Percentiles rank a stretch among this genome's conserved stretches.
These are phyloP conservation scores for Amphiprion percula DNA, from an alignment of 2,113 vertebrate genomes.

Conservation along the genomic window DNA sequence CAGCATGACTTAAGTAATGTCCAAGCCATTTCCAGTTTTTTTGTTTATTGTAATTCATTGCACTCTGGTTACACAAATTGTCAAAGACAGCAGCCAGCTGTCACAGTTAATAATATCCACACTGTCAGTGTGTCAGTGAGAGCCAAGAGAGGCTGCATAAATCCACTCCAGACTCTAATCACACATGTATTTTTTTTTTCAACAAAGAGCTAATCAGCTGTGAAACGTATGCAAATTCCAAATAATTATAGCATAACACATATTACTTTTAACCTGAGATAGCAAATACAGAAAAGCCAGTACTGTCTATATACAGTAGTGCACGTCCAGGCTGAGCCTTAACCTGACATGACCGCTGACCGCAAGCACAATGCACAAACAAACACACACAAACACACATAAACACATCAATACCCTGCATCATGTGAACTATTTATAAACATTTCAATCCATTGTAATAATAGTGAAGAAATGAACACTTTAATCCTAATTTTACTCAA, in stretches of 20 bases:
- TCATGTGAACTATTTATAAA: background rate
- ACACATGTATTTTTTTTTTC: background rate
- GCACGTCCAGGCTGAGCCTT: background rate
- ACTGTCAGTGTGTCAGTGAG: slow-evolving; percentile 25
- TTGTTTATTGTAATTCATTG: slow-evolving; percentile 25
- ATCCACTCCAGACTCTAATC: slow-evolving; percentile 15
- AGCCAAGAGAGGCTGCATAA: slow-evolving; percentile 30
- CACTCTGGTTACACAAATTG: slow-evolving; percentile 21
- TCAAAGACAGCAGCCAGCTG: slow-evolving; percentile 50
- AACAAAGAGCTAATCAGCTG: slow-evolving; percentile 9
- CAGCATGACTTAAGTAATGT: background rate
- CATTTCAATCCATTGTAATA: background rate
- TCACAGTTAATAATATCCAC: slow-evolving; percentile 31
- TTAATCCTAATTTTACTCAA: background rate
- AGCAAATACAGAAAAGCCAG: background rate
- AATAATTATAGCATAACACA: background rate
- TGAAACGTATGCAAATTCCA: slow-evolving; percentile 1
- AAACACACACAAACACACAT: background rate
- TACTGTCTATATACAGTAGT: background rate
- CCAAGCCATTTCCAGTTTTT: background rate
- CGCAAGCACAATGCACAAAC: background rate
- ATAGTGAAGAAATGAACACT: background rate
- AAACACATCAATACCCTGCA: background rate
- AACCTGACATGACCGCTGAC: background rate
- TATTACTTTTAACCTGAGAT: background rate